Percentiles rank a stretch among this genome's conserved stretches.
Evolutionary conservation across 2,113 vertebrate genomes (phyloP).

Genomic region (Antidorcas marsupialis): DNA sequence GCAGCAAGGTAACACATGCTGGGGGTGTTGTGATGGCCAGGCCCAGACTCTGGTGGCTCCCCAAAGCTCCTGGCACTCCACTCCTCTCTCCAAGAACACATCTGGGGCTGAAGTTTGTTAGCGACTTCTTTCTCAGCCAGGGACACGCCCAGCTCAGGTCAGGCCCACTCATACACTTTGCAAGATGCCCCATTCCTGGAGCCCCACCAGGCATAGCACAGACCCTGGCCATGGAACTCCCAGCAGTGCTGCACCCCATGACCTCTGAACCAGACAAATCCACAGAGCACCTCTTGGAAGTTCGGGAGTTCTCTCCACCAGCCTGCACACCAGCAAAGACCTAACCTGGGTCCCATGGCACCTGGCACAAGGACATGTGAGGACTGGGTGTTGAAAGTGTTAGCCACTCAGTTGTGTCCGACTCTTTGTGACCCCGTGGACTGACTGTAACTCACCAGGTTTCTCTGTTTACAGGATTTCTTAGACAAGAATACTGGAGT

Average conservation of each 20-base stretch:
- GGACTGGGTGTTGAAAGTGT: background rate
- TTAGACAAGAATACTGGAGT: background rate
- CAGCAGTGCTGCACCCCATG: fast-evolving
- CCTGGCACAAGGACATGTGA: fast-evolving
- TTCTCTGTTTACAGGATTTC: background rate
- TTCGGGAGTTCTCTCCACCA: fast-evolving
- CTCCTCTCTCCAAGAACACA: background rate
- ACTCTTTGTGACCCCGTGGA: background rate
- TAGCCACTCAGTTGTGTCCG: background rate
- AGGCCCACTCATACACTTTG: fast-evolving
- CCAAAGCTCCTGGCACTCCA: background rate
- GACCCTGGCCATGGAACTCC: fast-evolving
- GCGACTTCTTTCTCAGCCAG: too few relatives aligned
- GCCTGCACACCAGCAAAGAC: background rate
- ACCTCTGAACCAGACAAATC: background rate
- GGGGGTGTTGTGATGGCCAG: background rate
- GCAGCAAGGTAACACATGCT: fast-evolving
- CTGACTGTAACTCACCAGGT: background rate
- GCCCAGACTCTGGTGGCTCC: background rate
- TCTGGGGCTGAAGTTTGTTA: background rate
- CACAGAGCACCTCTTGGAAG: background rate
- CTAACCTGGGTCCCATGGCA: fast-evolving
- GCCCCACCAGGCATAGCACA: fast-evolving
- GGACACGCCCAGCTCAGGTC: background rate
- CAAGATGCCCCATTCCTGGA: background rate